Evolutionary conservation across 2,888 invertebrate genomes (phyloP).

Genomic region (Charanyca ferruginea): DNA sequence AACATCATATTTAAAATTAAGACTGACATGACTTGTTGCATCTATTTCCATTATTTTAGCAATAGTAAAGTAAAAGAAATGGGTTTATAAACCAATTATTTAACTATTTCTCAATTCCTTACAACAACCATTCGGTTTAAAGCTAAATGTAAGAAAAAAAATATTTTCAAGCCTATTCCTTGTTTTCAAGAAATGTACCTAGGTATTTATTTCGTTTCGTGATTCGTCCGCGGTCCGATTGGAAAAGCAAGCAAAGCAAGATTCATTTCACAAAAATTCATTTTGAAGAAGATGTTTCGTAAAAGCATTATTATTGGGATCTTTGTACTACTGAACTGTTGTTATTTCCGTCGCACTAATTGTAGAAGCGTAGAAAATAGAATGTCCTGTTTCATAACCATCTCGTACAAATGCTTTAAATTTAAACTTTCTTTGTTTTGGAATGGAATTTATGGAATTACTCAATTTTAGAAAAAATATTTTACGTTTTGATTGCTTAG

Average conservation of each 20-base stretch:
- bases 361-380: accelerated
- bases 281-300: background rate
- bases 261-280: no score
- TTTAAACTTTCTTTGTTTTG: background rate
- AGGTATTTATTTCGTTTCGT: no score
- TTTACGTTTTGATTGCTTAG: slow-evolving; percentile 18
- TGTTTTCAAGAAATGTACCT: background rate
- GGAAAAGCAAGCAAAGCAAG: slow-evolving; percentile 14
- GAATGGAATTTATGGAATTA: no score
- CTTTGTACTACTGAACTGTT: background rate
- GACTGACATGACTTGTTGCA: slow-evolving; percentile 51
- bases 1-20: slow-evolving; percentile 14
- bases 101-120: slow-evolving; percentile 10
- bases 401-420: slow-evolving; percentile 4
- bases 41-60: slow-evolving; percentile 32
- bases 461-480: background rate
- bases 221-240: no score
- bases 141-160: background rate
- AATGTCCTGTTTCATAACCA: background rate
- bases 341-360: slow-evolving; percentile 7
- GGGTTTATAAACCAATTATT: background rate
- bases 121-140: background rate
- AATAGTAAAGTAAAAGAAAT: background rate
- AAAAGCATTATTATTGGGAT: background rate
- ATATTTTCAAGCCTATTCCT: background rate